These are phyloP conservation scores for Lagria hirta DNA, from an alignment of 2,888 invertebrate genomes.

Conservation along the genomic window DNA sequence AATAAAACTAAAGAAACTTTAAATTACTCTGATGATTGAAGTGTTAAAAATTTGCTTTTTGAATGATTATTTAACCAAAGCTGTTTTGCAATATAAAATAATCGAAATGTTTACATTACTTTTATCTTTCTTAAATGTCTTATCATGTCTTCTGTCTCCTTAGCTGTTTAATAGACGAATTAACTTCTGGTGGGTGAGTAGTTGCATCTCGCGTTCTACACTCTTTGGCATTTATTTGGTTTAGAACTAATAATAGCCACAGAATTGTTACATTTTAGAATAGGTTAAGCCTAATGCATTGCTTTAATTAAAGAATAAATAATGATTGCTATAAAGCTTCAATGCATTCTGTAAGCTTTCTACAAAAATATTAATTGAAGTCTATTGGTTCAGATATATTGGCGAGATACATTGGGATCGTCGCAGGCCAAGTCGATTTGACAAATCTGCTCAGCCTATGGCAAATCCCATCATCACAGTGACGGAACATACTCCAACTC, in stretches of 20 bases:
- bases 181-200: constrained; percentile 79
- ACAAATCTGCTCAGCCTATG: constrained; percentile 62
- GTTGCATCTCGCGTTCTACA: constrained; percentile 15
- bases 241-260: constrained; percentile 6
- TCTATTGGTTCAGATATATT: constrained; percentile 61
- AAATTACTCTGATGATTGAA: no score
- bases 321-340: no score
- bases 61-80: no score
- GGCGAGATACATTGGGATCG: constrained; percentile 70
- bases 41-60: no score
- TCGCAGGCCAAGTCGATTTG: constrained; percentile 58
- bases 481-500: constrained; percentile 92
- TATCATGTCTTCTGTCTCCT: constrained; percentile 53
- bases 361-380: constrained; percentile 5
- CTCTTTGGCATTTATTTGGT: constrained; percentile 7
- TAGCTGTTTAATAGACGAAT: constrained; percentile 87
- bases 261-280: no score
- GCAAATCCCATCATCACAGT: constrained; percentile 96
- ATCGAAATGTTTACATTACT: constrained; percentile 32
- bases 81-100: no score
- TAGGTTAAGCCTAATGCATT: no score
- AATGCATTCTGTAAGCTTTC: no score
- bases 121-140: constrained; percentile 47
- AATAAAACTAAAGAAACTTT: no score
- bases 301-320: no score